phyloP scores from a whole-genome alignment of 2,888 invertebrate genomes.

The Hydrotaea cyrtoneurina region DNA sequence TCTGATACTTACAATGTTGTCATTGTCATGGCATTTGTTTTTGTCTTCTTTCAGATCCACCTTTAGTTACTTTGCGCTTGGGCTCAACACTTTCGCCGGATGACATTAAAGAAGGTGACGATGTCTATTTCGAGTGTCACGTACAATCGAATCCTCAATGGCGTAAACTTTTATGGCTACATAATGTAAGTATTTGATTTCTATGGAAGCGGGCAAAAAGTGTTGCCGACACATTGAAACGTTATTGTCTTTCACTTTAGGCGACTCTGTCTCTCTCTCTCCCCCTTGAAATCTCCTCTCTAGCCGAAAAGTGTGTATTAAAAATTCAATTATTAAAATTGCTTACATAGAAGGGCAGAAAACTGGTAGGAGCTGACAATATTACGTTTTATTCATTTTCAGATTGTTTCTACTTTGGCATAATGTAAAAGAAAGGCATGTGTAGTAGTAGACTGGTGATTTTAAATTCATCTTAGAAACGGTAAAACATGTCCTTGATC shows the following conservation, averaged over 20 bases:
- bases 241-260: not conserved
- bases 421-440: too few relatives aligned
- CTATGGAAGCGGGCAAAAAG: not conserved
- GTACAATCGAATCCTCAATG: slow-evolving; percentile 93
- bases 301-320: slow-evolving; percentile 15
- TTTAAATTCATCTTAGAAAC: too few relatives aligned
- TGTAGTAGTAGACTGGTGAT: too few relatives aligned
- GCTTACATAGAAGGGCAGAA: slow-evolving; percentile 21
- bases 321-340: slow-evolving; percentile 57
- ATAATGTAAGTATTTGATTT: slow-evolving; percentile 86
- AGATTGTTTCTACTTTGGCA: too few relatives aligned
- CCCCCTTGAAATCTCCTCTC: not conserved
- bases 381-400: slow-evolving; percentile 14
- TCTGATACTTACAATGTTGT: slow-evolving; percentile 2
- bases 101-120: slow-evolving; percentile 95
- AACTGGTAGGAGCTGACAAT: not conserved
- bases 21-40: not conserved
- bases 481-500: too few relatives aligned
- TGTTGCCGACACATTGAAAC: not conserved
- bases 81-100: slow-evolving; percentile 92
- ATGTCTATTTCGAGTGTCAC: slow-evolving; percentile 96
- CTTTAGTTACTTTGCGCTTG: slow-evolving; percentile 89
- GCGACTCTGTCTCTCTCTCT: not conserved
- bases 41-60: slow-evolving; percentile 87
- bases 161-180: slow-evolving; percentile 92